phyloP scores from a whole-genome alignment of 2,797 vertebrate species.

The Poeciliopsis presidionis region DNA sequence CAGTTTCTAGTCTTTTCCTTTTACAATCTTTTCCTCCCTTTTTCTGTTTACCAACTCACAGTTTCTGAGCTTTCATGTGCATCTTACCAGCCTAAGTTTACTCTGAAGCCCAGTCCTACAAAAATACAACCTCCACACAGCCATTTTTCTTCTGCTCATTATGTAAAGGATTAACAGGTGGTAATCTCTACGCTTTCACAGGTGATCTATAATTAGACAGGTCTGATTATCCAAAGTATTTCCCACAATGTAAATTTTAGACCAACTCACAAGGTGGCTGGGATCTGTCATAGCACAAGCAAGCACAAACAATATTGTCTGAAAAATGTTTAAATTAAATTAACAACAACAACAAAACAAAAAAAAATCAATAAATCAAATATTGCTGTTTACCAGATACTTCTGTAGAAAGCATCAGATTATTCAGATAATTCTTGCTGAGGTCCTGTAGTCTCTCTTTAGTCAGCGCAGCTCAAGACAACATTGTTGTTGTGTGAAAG shows the following conservation, averaged over 20 bases:
- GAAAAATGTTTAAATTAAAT: background rate
- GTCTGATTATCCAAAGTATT: conserved; percentile 6
- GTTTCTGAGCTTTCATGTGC: conserved; percentile 73
- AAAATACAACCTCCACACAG: conserved; percentile 57
- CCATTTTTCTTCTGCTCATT: conserved; percentile 38
- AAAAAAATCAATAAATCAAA: conserved; percentile 4
- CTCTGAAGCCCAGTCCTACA: conserved; percentile 56
- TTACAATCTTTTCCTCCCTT: conserved; percentile 13
- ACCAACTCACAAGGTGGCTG: background rate
- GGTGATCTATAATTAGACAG: conserved; percentile 37
- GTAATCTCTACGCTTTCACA: conserved; percentile 36
- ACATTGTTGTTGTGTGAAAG: conserved; percentile 21
- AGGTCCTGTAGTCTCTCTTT: background rate
- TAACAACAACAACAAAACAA: no score
- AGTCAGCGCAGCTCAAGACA: conserved; percentile 15
- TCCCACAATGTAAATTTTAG: background rate
- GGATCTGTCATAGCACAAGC: background rate
- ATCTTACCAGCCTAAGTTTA: conserved; percentile 73
- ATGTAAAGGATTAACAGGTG: conserved; percentile 46
- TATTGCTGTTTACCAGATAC: conserved; percentile 46
- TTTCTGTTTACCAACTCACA: conserved; percentile 42
- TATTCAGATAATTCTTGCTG: conserved; percentile 13
- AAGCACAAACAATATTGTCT: background rate
- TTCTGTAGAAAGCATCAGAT: conserved; percentile 12
- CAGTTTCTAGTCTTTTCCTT: background rate